Conservation (phyloP, 2,888 invertebrate genomes). For the Fabriciana adippe region DNA sequence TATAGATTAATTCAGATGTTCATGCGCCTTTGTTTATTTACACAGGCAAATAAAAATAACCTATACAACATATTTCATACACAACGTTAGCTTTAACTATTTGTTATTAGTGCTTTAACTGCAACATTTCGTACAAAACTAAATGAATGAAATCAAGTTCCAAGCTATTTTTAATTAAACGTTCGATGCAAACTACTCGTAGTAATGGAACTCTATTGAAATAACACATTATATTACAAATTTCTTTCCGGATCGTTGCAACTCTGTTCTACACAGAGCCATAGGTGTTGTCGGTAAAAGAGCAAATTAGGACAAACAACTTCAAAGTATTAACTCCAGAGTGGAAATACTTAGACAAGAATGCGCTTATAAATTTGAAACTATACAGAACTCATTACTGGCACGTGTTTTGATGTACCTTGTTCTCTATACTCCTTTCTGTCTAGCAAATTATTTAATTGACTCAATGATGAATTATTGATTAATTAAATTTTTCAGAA, state of each 20-base stretch:
- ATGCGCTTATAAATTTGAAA: constrained; percentile 8
- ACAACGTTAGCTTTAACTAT: too few species aligned
- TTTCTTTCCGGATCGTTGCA: not conserved
- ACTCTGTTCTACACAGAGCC: not conserved
- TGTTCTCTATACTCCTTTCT: not conserved
- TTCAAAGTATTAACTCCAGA: not conserved
- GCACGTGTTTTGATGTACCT: not conserved
- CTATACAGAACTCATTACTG: not conserved
- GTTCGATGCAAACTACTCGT: not conserved
- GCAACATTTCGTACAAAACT: too few species aligned
- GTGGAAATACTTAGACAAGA: constrained; percentile 9
- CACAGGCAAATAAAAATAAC: too few species aligned
- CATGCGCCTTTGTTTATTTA: too few species aligned
- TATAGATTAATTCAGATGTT: too few species aligned
- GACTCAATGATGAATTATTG: constrained; percentile 30
- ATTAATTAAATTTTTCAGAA: constrained; percentile 49
- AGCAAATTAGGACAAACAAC: not conserved
- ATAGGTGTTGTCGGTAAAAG: not conserved
- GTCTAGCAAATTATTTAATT: not conserved
- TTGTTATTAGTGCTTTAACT: too few species aligned
- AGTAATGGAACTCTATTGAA: not conserved
- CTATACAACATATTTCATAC: too few species aligned
- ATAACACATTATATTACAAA: not conserved
- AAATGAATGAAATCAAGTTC: too few species aligned
- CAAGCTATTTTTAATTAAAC: too few species aligned